A percentile compares a stretch with the other conserved stretches of the same genome.
Conservation (phyloP, 2,888 invertebrate species). For the Ellobium chinense region DNA sequence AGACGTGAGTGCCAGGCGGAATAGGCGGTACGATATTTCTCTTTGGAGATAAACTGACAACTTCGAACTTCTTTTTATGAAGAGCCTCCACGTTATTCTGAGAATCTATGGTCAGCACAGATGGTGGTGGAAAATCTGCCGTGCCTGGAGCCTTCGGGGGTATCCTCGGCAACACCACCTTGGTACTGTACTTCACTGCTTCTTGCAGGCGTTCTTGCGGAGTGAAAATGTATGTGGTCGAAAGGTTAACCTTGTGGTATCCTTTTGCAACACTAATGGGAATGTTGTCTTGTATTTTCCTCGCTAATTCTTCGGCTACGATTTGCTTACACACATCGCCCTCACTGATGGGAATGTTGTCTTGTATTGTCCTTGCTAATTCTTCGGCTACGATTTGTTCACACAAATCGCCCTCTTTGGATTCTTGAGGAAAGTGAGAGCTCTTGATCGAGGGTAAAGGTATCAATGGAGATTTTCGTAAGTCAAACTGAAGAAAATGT, state of each 20-base stretch:
- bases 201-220: slow-evolving; percentile 7
- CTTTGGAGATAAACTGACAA: neutral
- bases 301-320: neutral
- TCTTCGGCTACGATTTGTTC: neutral
- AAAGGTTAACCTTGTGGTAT: slow-evolving; percentile 26
- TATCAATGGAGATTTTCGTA: neutral
- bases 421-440: neutral
- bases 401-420: too few species aligned
- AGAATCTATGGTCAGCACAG: neutral
- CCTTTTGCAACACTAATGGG: slow-evolving; percentile 13
- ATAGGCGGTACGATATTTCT: neutral
- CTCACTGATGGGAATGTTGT: neutral
- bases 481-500: neutral
- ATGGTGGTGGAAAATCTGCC: neutral
- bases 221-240: slow-evolving; percentile 20
- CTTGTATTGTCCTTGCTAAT: neutral
- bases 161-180: slow-evolving; percentile 1
- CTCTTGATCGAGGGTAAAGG: slow-evolving; percentile 1
- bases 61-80: neutral
- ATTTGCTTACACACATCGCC: neutral
- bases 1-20: neutral
- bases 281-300: neutral
- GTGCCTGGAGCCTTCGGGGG: neutral
- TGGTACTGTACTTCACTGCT: slow-evolving; percentile 18
- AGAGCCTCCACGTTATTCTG: neutral